Evolutionary conservation across 2,888 invertebrate genomes (phyloP), one percentile per base, ranked within the genome.

Genomic region (Agriopis marginaria): DNA sequence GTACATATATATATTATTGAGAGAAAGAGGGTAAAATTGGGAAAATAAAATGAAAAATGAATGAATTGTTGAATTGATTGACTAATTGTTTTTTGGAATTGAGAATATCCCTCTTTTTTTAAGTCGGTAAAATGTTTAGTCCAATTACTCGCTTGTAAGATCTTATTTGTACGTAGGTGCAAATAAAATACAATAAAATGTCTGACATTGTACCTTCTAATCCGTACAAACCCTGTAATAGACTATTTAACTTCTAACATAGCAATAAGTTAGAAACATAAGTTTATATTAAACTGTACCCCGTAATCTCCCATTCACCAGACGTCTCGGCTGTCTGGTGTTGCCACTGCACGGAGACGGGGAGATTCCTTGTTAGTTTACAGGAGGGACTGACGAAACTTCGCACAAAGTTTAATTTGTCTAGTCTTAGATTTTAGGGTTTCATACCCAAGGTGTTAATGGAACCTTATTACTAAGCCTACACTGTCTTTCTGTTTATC

Each of bases 261-360:
- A 14, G 44, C 23, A 58, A 58, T 58, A 60, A 17, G 60, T 60
- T 66, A 49, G 40, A 32, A 45, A 60, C 60, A 49, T 54, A 54
- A 47, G 42, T 55, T 55, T 40, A 45, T 11, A n/a, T 66, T 62
- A 42, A 54, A 4, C 14, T 42, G 9, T 49, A 14, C 32, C 58
- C 58, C 40, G 56, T 56, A 54, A 54, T 49, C 7, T 56, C 8
- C 8, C 44, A 53, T 51, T 32, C 32, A 32, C 32, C 5, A 32
- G 32, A 32, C 32, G 32, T 32, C 32, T 32, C 32, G 42, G 44
- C 44, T 1, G 10, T 17, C 23, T 23, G 8, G 55, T 14, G 42
- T 42, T 42, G 55, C 42, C 55, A 39, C 8, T 10, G 14, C 17
- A 14, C 0, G 9, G 23, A 50, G 17, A 8, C 3, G 14, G 14